A percentile compares a stretch with the other conserved stretches of the same genome.
phyloP scores from a whole-genome alignment of 92 coral and sea anemone genomes.

The Zoanthus sociatus region DNA sequence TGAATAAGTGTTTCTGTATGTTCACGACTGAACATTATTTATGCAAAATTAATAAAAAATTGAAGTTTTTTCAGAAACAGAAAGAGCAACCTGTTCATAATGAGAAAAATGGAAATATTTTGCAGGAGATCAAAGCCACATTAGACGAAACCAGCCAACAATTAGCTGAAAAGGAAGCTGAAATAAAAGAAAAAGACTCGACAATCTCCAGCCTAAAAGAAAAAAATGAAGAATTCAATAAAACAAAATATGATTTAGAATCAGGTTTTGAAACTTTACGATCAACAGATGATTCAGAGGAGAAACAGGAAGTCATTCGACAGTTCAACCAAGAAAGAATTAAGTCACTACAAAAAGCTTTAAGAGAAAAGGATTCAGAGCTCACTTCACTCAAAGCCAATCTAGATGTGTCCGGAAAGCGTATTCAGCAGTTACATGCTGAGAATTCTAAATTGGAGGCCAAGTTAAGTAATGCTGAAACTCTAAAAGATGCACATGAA shows the following conservation, averaged over 20 bases:
- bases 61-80: not conserved
- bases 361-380: constrained; percentile 46
- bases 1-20: too few species aligned
- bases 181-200: constrained; percentile 7
- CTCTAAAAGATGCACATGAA: constrained; percentile 58
- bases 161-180: constrained; percentile 2
- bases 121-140: constrained; percentile 26
- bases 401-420: constrained; percentile 55
- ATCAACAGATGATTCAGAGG: constrained; percentile 30
- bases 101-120: constrained; percentile 3
- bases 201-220: constrained; percentile 10
- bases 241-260: constrained; percentile 25
- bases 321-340: constrained; percentile 69
- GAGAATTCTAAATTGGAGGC: constrained; percentile 79
- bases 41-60: too few species aligned
- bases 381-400: constrained; percentile 56
- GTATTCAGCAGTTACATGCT: constrained; percentile 56
- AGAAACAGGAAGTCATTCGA: constrained; percentile 55
- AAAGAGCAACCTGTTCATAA: not conserved
- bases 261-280: not conserved
- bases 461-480: constrained; percentile 76
- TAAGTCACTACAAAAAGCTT: constrained; percentile 45
- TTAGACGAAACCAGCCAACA: constrained; percentile 15
- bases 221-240: constrained; percentile 13
- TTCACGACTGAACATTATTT: too few species aligned